phyloP scores from a whole-genome alignment of 2,113 vertebrate genomes.

The Pogonocichla stellata region DNA sequence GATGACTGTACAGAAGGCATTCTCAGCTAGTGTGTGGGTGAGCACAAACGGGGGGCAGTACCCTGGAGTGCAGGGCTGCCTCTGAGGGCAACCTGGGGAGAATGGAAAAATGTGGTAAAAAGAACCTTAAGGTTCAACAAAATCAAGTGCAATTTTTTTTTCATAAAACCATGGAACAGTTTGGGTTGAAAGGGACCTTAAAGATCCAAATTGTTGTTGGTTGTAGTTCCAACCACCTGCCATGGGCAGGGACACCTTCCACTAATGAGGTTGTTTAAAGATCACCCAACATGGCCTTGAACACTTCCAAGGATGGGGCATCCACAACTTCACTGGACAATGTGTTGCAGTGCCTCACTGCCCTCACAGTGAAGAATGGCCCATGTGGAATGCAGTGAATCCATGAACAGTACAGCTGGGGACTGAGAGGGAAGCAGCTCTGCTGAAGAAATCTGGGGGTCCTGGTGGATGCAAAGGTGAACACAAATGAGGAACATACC shows the following conservation, averaged over 20 bases:
- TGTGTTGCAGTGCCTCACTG: background rate
- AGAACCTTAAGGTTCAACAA: background rate
- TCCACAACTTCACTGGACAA: background rate
- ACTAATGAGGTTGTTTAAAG: background rate
- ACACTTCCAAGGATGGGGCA: background rate
- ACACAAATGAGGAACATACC: rapidly evolving
- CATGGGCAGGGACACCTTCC: background rate
- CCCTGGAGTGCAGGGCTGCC: background rate
- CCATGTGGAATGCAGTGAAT: background rate
- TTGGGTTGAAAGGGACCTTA: background rate
- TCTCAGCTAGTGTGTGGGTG: background rate
- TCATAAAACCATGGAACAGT: background rate
- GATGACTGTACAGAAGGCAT: background rate
- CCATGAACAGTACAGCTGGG: background rate
- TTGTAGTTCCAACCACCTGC: background rate
- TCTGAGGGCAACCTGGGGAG: background rate
- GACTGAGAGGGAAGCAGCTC: background rate
- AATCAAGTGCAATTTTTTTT: background rate
- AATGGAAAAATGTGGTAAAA: background rate
- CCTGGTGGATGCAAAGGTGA: background rate
- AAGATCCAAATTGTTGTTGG: background rate
- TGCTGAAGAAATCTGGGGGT: background rate
- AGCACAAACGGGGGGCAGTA: background rate
- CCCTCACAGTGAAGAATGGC: background rate
- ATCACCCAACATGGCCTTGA: background rate